Evolutionary conservation across 2,888 invertebrate species (phyloP).

Genomic region (Diploptera punctata): DNA sequence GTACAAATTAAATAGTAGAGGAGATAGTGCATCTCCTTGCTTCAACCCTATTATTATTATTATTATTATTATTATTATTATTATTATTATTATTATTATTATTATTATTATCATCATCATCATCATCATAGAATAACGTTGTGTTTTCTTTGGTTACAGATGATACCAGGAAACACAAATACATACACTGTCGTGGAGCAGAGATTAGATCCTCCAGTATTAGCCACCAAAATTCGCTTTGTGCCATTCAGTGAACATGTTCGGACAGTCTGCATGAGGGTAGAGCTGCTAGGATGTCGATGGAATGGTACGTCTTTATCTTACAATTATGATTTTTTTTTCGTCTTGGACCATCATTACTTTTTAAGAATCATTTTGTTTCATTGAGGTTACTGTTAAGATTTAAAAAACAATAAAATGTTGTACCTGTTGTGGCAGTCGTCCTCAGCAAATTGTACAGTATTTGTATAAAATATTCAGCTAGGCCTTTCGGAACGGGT

Average conservation of each 20-base stretch:
- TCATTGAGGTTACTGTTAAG: no score
- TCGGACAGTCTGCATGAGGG: slow-evolving; percentile 80
- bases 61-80: slow-evolving; percentile 13
- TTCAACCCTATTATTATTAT: slow-evolving; percentile 4
- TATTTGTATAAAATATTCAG: no score
- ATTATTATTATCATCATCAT: neutral
- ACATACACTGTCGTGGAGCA: slow-evolving; percentile 78
- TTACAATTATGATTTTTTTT: no score
- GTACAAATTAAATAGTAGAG: no score
- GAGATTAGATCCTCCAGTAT: slow-evolving; percentile 74
- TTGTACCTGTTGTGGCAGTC: no score
- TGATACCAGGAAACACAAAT: slow-evolving; percentile 79
- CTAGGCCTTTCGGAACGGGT: no score
- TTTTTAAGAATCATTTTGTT: no score
- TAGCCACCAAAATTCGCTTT: slow-evolving; percentile 78
- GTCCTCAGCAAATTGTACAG: no score
- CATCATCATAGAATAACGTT: neutral
- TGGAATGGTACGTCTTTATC: slow-evolving; percentile 76
- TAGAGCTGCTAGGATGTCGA: slow-evolving; percentile 81
- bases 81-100: slow-evolving; percentile 17
- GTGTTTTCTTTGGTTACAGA: slow-evolving; percentile 61
- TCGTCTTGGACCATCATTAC: no score
- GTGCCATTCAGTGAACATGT: slow-evolving; percentile 80
- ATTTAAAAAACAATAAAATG: no score
- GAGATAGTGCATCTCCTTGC: no score